Evolutionary conservation across 2,113 vertebrate species (phyloP).

Genomic region (Phrynocephalus versicolor): DNA sequence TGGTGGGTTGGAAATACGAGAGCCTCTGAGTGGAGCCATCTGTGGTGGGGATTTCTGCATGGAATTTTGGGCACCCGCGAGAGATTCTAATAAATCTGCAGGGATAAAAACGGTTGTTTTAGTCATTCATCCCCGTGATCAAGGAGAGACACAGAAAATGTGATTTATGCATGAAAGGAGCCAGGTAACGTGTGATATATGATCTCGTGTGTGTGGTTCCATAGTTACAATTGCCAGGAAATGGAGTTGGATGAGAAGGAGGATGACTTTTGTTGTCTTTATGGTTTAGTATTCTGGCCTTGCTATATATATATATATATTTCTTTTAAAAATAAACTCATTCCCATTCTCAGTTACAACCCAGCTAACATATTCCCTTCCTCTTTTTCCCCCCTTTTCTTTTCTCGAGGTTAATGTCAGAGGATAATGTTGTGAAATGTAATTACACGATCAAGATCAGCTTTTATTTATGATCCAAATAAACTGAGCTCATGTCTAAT

Average conservation of each 20-base stretch:
- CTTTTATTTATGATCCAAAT: slow-evolving; percentile 69
- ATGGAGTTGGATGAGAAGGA: slow-evolving; percentile 49
- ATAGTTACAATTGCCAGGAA: too few relatives aligned
- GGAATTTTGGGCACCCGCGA: background rate
- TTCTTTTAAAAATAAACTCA: slow-evolving; percentile 59
- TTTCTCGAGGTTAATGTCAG: slow-evolving; percentile 62
- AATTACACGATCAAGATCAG: slow-evolving; percentile 65
- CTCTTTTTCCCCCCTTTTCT: slow-evolving; percentile 35
- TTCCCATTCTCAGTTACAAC: slow-evolving; percentile 68
- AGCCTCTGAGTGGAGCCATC: slow-evolving; percentile 26
- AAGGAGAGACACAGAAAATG: background rate
- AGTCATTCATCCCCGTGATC: slow-evolving; percentile 6
- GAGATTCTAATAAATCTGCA: background rate
- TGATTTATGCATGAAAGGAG: slow-evolving; percentile 16
- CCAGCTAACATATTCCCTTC: slow-evolving; percentile 44
- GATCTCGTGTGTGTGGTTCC: too few relatives aligned
- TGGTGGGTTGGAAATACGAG: slow-evolving; percentile 4
- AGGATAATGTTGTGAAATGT: slow-evolving; percentile 67
- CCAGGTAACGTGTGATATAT: slow-evolving; percentile 18
- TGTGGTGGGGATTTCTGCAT: background rate
- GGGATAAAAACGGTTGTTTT: slow-evolving; percentile 12
- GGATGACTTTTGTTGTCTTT: background rate
- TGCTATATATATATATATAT: background rate
- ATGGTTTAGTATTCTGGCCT: background rate
- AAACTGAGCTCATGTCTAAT: slow-evolving; percentile 59